phyloP scores from a whole-genome alignment of 2,888 invertebrate genomes.

The Diarsia rubi region DNA sequence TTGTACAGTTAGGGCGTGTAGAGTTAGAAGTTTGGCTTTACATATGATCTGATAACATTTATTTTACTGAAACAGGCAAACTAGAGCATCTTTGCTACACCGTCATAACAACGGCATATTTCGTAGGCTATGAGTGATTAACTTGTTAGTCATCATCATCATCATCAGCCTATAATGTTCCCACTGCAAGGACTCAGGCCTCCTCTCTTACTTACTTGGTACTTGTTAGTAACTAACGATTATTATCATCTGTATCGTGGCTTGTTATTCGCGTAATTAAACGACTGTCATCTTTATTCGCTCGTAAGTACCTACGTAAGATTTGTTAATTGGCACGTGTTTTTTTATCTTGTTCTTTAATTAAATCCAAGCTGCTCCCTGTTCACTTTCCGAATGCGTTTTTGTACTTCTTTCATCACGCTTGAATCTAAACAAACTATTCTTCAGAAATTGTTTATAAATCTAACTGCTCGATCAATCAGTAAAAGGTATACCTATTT shows the following conservation, averaged over 20 bases:
- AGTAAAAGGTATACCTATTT: neutral
- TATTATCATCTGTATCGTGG: conserved; percentile 9
- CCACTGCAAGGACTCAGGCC: too few species aligned
- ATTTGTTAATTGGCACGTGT: neutral
- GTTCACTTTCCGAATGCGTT: neutral
- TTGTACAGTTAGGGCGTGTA: too few species aligned
- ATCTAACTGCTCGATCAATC: neutral
- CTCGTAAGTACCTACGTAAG: conserved; percentile 3
- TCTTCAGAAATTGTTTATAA: neutral
- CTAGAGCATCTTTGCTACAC: neutral
- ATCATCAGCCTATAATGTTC: too few species aligned
- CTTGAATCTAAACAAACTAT: neutral
- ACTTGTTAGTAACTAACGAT: conserved; percentile 14
- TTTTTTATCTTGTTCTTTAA: neutral
- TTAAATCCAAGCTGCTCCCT: neutral
- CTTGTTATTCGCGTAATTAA: conserved; percentile 32
- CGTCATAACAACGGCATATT: neutral
- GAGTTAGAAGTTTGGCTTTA: too few species aligned
- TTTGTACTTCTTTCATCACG: neutral
- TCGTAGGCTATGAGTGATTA: conserved; percentile 24
- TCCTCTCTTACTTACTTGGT: too few species aligned
- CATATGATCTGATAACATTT: too few species aligned
- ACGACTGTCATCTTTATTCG: conserved; percentile 31
- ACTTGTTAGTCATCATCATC: too few species aligned
- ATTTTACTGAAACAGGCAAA: neutral